Base-by-base conservation (phyloP, 1,140 invertebrate species). In the Cardiocondyla obscurior region DNA sequence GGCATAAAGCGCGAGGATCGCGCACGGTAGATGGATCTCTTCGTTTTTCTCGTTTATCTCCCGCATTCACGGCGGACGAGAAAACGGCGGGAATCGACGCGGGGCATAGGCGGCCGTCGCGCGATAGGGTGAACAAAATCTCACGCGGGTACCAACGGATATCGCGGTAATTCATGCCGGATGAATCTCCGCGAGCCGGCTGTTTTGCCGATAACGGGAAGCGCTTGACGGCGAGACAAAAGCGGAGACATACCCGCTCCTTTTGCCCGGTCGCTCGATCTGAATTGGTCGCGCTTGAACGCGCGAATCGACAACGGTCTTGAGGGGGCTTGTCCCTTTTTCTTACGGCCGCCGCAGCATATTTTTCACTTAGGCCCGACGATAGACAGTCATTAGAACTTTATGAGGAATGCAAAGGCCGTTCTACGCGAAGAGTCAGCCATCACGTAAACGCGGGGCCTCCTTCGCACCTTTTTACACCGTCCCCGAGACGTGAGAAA, bases 1-100 rank as follows among this genome's bases (percentile, higher is more conserved):
- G 30, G 12, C 60, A 53, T 55, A 67, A 65, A 77, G 62, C 10
- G 36, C 10, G 36, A 81, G 25, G 53, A 58, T 60, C 51, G 67
- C 51, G 33, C 74, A 12, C 81, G 53, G 28, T 62, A 22, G 30
- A 82, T 62, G 30, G 30, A 82, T 76, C 67, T 58, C 67, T n/a
- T 81, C 28, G 8, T 81, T 57, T 69, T 69, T 69, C 19, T 53
- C 22, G 19, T 79, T 79, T 79, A 51, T 51, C 22, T 14, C 3
- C 62, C 19, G 25, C 62, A 53, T 69, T 33, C 72, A 30, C 55
- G 30, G 44, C 65, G 2, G 44, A 28, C 60, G 64, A 30, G 28
- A 51, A n/a, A 22, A 16, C 36, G 36, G 16, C 8, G 70, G 49
- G 19, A 70, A 33, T 4, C 2, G 44, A 6, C 49, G 14, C 7